Conservation (phyloP, 1,140 invertebrate genomes). For the Pissodes strobi region DNA sequence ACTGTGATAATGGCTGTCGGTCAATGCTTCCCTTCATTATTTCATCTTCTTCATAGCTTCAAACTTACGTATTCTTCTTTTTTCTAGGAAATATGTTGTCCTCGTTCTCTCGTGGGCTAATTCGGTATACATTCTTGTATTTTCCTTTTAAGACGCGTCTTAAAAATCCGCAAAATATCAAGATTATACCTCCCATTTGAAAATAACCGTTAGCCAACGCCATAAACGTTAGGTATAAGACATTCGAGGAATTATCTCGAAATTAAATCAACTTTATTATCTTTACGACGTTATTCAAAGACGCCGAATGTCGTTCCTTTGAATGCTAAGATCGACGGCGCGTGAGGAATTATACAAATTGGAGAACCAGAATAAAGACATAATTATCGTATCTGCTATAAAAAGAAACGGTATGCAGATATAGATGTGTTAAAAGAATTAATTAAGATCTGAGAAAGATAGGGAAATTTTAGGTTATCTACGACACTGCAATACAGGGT, state of each 20-base stretch:
- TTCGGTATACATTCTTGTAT: too few relatives aligned
- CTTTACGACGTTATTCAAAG: conserved; percentile 5
- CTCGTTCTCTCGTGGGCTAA: too few relatives aligned
- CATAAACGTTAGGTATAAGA: conserved; percentile 4
- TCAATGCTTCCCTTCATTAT: too few relatives aligned
- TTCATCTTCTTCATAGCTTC: too few relatives aligned
- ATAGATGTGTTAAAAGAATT: not conserved
- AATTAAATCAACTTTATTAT: conserved; percentile 20
- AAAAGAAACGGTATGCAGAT: not conserved
- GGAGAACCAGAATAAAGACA: conserved; percentile 9
- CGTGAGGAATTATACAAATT: conserved; percentile 14
- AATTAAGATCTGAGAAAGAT: not conserved
- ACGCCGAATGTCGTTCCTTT: not conserved
- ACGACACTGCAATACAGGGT: not conserved
- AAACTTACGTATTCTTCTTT: too few relatives aligned
- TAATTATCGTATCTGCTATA: not conserved
- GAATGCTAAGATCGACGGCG: conserved; percentile 1
- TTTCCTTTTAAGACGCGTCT: too few relatives aligned
- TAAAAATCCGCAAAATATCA: conserved; percentile 3
- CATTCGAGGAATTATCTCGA: conserved; percentile 8
- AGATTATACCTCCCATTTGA: not conserved
- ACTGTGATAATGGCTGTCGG: too few relatives aligned
- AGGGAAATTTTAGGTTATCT: not conserved
- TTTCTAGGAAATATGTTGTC: too few relatives aligned
- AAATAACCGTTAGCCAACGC: conserved; percentile 8